phyloP scores from a whole-genome alignment of 2,113 vertebrate genomes.

The Illadopsis cleaveri region DNA sequence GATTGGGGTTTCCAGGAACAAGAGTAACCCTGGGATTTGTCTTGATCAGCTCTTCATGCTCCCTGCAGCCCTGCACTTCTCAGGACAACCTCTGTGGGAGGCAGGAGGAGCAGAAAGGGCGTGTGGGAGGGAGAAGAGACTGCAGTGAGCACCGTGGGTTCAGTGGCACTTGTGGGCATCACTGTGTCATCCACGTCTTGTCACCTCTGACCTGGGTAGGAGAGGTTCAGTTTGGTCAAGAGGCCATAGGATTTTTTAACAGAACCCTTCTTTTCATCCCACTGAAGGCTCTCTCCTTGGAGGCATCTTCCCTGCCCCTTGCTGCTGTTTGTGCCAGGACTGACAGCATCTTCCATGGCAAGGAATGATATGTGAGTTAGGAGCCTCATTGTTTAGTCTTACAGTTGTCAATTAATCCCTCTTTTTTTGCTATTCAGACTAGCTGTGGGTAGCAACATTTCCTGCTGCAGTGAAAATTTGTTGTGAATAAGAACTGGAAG shows the following conservation, averaged over 20 bases:
- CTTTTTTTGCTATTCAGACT: slow-evolving; percentile 20
- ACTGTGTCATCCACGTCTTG: not conserved
- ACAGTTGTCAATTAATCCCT: slow-evolving; percentile 47
- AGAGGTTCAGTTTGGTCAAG: not conserved
- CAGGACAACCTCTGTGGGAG: not conserved
- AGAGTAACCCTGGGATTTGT: not conserved
- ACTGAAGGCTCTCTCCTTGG: not conserved
- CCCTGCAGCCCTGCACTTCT: not conserved
- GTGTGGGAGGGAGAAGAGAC: not conserved
- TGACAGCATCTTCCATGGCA: not conserved
- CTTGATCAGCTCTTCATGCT: not conserved
- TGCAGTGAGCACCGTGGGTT: accelerated
- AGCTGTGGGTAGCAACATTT: slow-evolving; percentile 43
- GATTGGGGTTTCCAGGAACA: not conserved
- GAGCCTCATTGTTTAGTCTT: slow-evolving; percentile 45
- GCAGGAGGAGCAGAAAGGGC: not conserved
- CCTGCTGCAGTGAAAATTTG: slow-evolving; percentile 34
- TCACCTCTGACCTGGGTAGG: not conserved
- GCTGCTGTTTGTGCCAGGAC: accelerated
- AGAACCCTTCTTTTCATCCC: not conserved
- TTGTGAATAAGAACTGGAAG: slow-evolving; percentile 49
- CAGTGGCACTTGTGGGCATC: not conserved
- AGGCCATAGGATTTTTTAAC: not conserved
- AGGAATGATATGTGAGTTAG: not conserved
- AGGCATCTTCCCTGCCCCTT: not conserved